Conservation (phyloP, 2,113 vertebrate genomes). For the Origma solitaria region DNA sequence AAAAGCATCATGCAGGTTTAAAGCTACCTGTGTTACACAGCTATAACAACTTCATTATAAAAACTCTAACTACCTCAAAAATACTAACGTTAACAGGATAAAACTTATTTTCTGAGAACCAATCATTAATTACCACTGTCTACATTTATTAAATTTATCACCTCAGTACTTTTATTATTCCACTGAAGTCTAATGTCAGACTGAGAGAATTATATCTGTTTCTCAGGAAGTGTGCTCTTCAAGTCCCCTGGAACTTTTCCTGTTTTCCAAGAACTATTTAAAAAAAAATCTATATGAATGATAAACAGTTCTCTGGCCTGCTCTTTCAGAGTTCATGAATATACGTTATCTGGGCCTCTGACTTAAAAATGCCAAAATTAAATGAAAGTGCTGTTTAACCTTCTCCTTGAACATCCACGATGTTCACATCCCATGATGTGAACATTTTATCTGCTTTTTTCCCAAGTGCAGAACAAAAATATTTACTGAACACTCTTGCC, state of each 20-base stretch:
- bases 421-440: neutral
- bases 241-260: neutral
- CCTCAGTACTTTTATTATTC: neutral
- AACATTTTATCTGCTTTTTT: neutral
- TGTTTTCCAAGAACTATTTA: neutral
- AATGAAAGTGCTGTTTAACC: neutral
- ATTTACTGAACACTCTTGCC: neutral
- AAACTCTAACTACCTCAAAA: neutral
- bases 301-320: neutral
- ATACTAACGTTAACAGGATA: neutral
- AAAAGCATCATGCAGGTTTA: neutral
- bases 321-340: neutral
- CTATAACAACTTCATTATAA: neutral
- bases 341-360: neutral
- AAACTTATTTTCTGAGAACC: neutral
- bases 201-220: neutral
- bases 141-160: neutral
- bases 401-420: neutral
- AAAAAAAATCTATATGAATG: neutral
- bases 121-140: neutral
- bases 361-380: neutral
- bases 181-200: neutral
- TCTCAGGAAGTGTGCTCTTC: neutral
- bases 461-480: conserved; percentile 22
- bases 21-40: neutral